phyloP scores from a whole-genome alignment of 92 coral and sea anemone species.

The Epizoanthus stellaris region DNA sequence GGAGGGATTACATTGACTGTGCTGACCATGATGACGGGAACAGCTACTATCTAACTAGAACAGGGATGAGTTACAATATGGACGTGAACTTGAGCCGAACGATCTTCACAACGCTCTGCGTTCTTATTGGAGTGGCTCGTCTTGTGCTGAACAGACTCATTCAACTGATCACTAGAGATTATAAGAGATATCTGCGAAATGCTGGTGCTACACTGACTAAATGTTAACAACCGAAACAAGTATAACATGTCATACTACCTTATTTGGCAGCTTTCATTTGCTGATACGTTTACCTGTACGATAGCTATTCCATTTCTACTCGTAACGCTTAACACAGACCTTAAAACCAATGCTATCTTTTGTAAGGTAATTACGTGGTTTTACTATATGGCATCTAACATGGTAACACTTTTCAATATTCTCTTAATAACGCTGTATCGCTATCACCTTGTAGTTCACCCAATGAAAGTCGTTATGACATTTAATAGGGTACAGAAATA shows the following conservation, averaged over 20 bases:
- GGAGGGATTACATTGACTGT: too few relatives aligned
- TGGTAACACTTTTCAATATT: background rate
- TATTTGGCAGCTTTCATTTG: constrained; percentile 14
- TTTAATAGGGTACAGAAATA: constrained; percentile 1
- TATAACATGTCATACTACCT: constrained; percentile 35
- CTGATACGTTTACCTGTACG: background rate
- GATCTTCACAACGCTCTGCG: background rate
- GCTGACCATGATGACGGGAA: too few relatives aligned
- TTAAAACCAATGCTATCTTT: background rate
- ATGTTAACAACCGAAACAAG: background rate
- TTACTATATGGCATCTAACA: background rate
- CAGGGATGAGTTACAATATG: too few relatives aligned
- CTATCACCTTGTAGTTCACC: constrained; percentile 25
- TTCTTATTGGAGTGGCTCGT: background rate
- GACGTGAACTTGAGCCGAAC: too few relatives aligned
- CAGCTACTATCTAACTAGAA: too few relatives aligned
- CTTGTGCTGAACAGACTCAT: constrained; percentile 10
- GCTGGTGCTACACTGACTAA: background rate
- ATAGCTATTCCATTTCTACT: background rate
- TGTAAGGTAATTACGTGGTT: constrained; percentile 4
- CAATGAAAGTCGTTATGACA: constrained; percentile 13
- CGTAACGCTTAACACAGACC: background rate
- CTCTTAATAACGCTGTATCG: constrained; percentile 21
- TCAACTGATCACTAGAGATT: constrained; percentile 20
- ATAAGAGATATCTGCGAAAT: constrained; percentile 11